phyloP scores from a whole-genome alignment of 2,113 vertebrate genomes.

The Suricata suricatta region DNA sequence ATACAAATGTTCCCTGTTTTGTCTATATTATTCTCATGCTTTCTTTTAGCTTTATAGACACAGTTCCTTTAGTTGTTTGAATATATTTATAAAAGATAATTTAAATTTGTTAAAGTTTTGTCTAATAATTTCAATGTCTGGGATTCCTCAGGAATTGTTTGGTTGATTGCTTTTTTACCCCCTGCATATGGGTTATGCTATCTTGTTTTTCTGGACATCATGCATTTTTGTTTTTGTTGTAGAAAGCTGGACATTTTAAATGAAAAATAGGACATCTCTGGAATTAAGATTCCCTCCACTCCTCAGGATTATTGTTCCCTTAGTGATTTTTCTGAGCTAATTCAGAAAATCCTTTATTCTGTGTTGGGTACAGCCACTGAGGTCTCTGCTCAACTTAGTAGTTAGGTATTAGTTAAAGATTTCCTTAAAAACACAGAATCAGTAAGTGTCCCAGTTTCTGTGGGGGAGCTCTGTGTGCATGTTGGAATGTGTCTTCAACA shows the following conservation, averaged over 20 bases:
- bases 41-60: background rate
- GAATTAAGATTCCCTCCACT: background rate
- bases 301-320: background rate
- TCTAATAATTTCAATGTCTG: background rate
- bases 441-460: background rate
- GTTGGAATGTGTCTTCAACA: background rate
- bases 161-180: background rate
- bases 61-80: background rate
- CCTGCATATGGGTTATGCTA: background rate
- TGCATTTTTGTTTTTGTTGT: background rate
- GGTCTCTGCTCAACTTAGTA: background rate
- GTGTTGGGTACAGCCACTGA: background rate
- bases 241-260: background rate
- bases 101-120: background rate
- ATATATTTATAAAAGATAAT: background rate
- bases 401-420: background rate
- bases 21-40: background rate
- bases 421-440: background rate
- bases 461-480: background rate
- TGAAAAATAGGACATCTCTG: background rate
- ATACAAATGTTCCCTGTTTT: background rate
- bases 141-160: background rate
- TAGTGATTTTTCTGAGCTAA: background rate
- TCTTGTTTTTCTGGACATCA: background rate
- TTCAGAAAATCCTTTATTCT: background rate